Percentiles rank a stretch among this genome's conserved stretches.
These are phyloP conservation scores for Campylomormyrus tamandua DNA, from an alignment of 2,113 vertebrate genomes.

Conservation along the genomic window DNA sequence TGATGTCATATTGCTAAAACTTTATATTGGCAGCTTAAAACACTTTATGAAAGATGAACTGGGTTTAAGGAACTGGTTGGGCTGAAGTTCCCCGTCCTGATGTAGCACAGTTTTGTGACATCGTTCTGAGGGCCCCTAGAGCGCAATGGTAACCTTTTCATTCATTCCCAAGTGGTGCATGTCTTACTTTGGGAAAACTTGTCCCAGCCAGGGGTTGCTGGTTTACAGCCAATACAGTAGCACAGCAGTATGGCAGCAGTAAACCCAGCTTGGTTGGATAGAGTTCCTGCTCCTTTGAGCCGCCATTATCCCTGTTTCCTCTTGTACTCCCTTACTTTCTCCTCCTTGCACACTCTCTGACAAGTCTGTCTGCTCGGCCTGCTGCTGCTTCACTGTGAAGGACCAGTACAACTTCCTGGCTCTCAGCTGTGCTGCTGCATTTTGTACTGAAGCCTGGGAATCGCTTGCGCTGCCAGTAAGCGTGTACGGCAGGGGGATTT, in stretches of 20 bases:
- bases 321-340: background rate
- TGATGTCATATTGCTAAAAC: background rate
- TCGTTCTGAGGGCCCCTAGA: background rate
- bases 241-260: background rate
- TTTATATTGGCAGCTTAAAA: background rate
- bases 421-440: background rate
- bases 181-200: background rate
- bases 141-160: background rate
- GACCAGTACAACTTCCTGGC: background rate
- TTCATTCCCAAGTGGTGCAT: background rate
- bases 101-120: background rate
- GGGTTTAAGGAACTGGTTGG: background rate
- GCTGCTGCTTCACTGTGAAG: background rate
- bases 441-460: background rate
- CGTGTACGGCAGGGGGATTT: background rate
- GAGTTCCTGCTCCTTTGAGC: background rate
- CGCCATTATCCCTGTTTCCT: background rate
- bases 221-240: background rate
- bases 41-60: background rate
- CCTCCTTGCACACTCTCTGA: background rate
- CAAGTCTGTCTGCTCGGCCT: background rate
- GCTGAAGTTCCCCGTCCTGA: background rate
- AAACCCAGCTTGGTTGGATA: background rate
- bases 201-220: background rate
- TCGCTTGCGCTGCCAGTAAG: background rate